phyloP scores from a whole-genome alignment of 2,888 invertebrate genomes.

The Ormyrus nitidulus region DNA sequence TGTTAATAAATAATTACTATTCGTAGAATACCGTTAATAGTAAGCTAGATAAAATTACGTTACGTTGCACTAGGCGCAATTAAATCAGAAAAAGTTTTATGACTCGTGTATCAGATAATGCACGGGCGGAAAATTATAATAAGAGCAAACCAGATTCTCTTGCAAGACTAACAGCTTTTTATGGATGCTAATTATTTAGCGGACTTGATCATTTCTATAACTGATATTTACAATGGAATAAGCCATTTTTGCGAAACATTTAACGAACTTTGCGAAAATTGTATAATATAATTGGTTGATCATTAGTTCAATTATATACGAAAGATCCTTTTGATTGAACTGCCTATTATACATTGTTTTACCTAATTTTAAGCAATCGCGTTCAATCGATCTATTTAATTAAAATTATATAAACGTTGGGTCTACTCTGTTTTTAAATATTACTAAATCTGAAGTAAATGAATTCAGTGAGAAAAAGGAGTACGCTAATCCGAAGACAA shows the following conservation, averaged over 20 bases:
- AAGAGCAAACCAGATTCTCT: constrained; percentile 47
- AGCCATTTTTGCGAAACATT: too few relatives aligned
- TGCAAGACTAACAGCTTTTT: constrained; percentile 15
- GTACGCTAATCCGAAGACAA: constrained; percentile 33
- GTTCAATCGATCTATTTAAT: too few relatives aligned
- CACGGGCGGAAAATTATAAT: constrained; percentile 39
- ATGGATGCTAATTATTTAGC: constrained; percentile 2
- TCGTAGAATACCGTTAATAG: constrained; percentile 38
- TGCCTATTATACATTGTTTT: background rate
- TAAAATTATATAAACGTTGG: too few relatives aligned
- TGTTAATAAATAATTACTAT: constrained; percentile 40
- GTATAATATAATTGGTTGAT: background rate
- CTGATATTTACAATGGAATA: too few relatives aligned
- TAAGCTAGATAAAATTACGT: constrained; percentile 34
- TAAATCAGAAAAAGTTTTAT: constrained; percentile 15
- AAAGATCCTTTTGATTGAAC: background rate
- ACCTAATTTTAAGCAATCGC: too few relatives aligned
- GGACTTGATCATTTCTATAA: constrained; percentile 13
- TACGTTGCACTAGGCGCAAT: constrained; percentile 10
- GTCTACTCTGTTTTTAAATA: too few relatives aligned
- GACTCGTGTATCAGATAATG: constrained; percentile 36
- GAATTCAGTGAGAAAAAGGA: too few relatives aligned
- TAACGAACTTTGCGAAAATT: too few relatives aligned
- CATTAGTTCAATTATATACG: background rate
- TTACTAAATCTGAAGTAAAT: too few relatives aligned